Percentiles rank a stretch among this genome's conserved stretches.
phyloP scores from a whole-genome alignment of 2,797 vertebrate species.

The Chiloscyllium punctatum region DNA sequence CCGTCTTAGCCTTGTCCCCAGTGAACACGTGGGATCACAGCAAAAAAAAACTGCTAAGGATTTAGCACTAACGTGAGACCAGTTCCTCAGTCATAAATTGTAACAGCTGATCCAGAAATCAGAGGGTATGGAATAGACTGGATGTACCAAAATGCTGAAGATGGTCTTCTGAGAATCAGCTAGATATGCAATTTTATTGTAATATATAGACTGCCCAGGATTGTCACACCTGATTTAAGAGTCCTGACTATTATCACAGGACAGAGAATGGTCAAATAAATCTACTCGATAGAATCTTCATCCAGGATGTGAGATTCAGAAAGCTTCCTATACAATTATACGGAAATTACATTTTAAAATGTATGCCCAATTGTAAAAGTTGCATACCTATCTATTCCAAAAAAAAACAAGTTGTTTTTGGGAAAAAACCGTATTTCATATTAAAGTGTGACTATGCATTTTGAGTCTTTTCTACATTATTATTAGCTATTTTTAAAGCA shows the following conservation, averaged over 20 bases:
- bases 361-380: not conserved
- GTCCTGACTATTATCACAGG: not conserved
- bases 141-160: not conserved
- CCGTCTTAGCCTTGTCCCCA: conserved; percentile 15
- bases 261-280: not conserved
- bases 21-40: conserved; percentile 21
- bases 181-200: conserved; percentile 25
- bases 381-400: not conserved
- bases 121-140: not conserved
- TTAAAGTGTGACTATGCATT: not conserved
- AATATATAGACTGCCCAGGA: not conserved
- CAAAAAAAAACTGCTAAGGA: conserved; percentile 2
- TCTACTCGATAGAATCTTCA: not conserved
- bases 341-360: conserved; percentile 6
- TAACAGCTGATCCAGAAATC: conserved; percentile 31
- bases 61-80: conserved; percentile 22
- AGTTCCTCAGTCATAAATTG: conserved; percentile 29
- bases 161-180: conserved; percentile 23
- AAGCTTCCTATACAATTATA: conserved; percentile 3
- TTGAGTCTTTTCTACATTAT: not conserved
- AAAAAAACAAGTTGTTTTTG: not conserved
- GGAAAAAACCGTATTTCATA: not conserved
- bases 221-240: conserved; percentile 8
- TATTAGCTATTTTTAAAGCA: not conserved
- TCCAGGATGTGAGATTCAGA: not conserved